These are phyloP conservation scores for Chionoecetes opilio DNA, from an alignment of 1,140 invertebrate genomes.

Conservation along the genomic window DNA sequence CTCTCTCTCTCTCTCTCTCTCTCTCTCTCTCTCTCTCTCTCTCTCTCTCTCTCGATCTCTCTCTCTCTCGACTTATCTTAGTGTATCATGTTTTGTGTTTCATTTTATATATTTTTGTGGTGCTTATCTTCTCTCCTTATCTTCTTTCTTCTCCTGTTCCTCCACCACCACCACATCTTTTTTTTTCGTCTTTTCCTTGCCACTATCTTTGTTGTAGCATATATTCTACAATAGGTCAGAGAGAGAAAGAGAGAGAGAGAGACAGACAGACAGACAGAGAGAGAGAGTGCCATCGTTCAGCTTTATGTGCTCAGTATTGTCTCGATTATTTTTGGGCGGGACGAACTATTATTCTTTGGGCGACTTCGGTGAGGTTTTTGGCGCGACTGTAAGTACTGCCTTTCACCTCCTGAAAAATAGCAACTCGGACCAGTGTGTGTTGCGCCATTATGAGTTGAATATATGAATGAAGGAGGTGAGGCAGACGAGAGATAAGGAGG, in stretches of 20 bases:
- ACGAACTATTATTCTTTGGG: not conserved
- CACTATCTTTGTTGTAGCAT: not conserved
- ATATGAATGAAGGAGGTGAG: constrained; percentile 49
- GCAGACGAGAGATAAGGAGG: not conserved
- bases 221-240: not conserved
- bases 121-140: not conserved
- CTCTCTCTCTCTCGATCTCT: constrained; percentile 17
- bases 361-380: not conserved
- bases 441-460: constrained; percentile 43
- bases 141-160: not conserved
- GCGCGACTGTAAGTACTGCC: constrained; percentile 23
- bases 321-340: not conserved
- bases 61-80: not conserved
- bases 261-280: not conserved
- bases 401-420: constrained; percentile 41
- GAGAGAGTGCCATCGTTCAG: not conserved
- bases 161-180: not conserved
- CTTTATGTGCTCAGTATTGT: not conserved
- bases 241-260: not conserved
- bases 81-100: not conserved
- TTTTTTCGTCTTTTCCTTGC: not conserved
- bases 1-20: not conserved
- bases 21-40: constrained; percentile 9
- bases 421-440: not conserved
- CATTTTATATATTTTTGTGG: not conserved